phyloP scores from a whole-genome alignment of 2,797 vertebrate species.

The Enteromius thamalakanensis region DNA sequence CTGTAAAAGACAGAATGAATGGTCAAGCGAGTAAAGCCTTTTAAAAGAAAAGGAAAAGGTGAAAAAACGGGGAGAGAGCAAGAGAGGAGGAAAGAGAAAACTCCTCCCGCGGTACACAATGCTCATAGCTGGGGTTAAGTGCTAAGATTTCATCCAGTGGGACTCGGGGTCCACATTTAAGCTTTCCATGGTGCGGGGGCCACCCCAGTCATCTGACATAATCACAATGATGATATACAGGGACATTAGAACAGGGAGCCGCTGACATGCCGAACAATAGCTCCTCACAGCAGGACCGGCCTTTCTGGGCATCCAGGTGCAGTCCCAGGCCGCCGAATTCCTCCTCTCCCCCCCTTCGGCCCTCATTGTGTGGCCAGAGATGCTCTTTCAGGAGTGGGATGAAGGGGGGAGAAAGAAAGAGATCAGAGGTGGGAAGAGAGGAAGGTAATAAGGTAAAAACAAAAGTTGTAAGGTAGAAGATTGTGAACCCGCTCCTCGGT shows the following conservation, averaged over 20 bases:
- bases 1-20: conserved; percentile 59
- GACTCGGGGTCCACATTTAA: conserved; percentile 76
- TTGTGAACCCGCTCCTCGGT: conserved; percentile 57
- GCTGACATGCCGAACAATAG: conserved; percentile 81
- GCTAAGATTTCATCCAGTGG: conserved; percentile 83
- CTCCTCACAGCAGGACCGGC: conserved; percentile 83
- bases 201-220: conserved; percentile 74
- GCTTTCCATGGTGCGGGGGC: conserved; percentile 66
- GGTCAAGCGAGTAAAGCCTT: conserved; percentile 57
- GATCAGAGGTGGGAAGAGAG: conserved; percentile 30
- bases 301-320: conserved; percentile 77
- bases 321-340: conserved; percentile 67
- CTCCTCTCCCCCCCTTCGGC: conserved; percentile 65
- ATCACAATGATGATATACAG: conserved; percentile 79
- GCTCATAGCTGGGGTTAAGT: conserved; percentile 82
- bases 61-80: conserved; percentile 65
- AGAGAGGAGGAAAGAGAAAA: conserved; percentile 63
- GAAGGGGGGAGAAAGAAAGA: conserved; percentile 39
- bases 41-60: conserved; percentile 65
- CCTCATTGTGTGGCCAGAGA: conserved; percentile 65
- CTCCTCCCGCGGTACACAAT: conserved; percentile 76
- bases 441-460: conserved; percentile 21
- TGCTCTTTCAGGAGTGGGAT: conserved; percentile 60
- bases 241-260: conserved; percentile 75
- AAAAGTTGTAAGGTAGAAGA: conserved; percentile 8